Base-by-base conservation (phyloP, 2,113 vertebrate species). In the Cheirogaleus medius region DNA sequence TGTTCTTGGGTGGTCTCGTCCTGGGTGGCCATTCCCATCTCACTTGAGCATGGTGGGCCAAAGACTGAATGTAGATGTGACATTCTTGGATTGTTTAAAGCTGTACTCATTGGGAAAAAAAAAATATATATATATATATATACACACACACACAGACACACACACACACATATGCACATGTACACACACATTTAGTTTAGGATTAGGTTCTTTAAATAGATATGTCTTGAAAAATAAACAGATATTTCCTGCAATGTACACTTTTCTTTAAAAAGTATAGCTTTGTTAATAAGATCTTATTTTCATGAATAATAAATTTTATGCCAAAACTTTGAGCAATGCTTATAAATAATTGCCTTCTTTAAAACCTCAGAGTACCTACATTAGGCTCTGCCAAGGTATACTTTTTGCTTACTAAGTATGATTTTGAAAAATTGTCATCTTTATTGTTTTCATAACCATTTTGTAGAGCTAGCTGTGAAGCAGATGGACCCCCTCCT, bases 351-450 rank as follows among this genome's bases (percentile, higher is more conserved):
- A 68, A 64, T 56, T 80, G 23, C 2, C 27, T 88, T 92, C 25
- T 92, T 78, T 44, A 73, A 92, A 96, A 44, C 49, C 21, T 69
- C 52, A 89, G 13, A 84, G 39, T 76, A n/a, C 88, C 44, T 84
- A 56, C 32, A 71, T 60, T 37, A 69, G 39, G 25, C 9, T 77
- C 63, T 89, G 73, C 54, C 80, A 69, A 60, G 80, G 54, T 54
- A 17, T 11, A 42, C 29, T 64, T 93, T 96, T 80, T 97, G 74
- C 58, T 93, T 90, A 80, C 91, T 87, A 83, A 58, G 29, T 84
- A 37, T 56, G 49, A 20, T 71, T 94, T 94, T 93, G 83, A 92
- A 89, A 29, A 94, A 69, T 60, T 69, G 23, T 66, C 42, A 34
- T 90, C 78, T 54, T 94, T 86, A 25, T 87, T 96, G 49, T 69